Base-by-base conservation (phyloP, 1,140 invertebrate genomes). In the Contarinia nasturtii region DNA sequence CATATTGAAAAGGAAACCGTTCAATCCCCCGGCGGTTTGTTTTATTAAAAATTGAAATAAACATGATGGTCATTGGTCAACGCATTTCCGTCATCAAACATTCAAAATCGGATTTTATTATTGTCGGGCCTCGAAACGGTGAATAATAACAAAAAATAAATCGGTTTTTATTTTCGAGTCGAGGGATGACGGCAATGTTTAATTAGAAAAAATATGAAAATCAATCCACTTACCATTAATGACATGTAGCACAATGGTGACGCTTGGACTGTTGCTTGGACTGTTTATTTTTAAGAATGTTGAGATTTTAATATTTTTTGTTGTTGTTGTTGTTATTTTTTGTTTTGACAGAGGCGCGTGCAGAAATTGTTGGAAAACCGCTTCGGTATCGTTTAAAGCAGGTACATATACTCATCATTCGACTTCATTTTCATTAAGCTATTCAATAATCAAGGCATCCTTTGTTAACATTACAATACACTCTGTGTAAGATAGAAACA, bases 301-400 rank as follows among this genome's bases (percentile, higher is more conserved):
- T 27, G 3, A 3, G 27, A 27, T 27, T 27, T 27, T 27, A 27
- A 2, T 20, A 17, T 19, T 43, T 20, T 43, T 12, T n/a, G n/a
- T n/a, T n/a, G n/a, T 43, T 43, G 17, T 43, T 43, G 4, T 20
- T 18, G 11, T n/a, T n/a, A n/a, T n/a, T 41, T 41, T 41, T n/a
- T 44, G 7, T 21, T 19, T 61, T 71, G 69, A 48, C 74, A 90
- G 86, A 88, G 64, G 86, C 85, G 2, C 75, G 77, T 57, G 84
- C 86, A 18, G 82, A 85, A 58, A 91, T 91, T 55, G 73, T 75
- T 17, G 87, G 86, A 7, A 79, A 82, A 43, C 68, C 77, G 43
- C 85, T 90, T 61, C 85, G 88, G 56, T 87, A 33, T 82, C 76
- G 52, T 77, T 78, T 17, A 74, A 81, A 37, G 57, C 61, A 57